Evolutionary conservation across 2,113 vertebrate genomes (phyloP), one percentile per base, ranked within the genome.

Genomic region (Phyllostomus discolor): DNA sequence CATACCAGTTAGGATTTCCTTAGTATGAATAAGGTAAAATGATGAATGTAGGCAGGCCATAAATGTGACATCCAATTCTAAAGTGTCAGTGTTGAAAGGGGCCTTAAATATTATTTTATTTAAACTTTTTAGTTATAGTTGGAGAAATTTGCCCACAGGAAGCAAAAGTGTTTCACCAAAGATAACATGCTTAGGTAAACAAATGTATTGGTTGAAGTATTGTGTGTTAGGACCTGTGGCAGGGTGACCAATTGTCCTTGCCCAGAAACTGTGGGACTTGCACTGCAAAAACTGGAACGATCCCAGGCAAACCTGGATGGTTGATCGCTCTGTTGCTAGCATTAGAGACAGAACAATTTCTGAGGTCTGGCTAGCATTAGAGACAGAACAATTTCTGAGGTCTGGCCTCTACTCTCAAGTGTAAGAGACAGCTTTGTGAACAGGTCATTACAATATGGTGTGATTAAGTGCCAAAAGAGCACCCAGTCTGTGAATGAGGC

Each of bases 41-140:
- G 22, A 81, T 64, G 31, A 78, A 38, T 70, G 28, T 80, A 94
- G 41, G 31, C 20, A 89, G 19, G 7, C 54, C 28, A 66, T 78
- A 82, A 92, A 80, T 85, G 57, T 90, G 78, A 46, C n/a, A 84
- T 88, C 64, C 50, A 94, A 35, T 89, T 92, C 54, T 87, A 94
- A 92, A 92, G 67, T 81, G 48, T 28, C 43, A 81, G 50, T 62
- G 9, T 66, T 83, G 31, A 95, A 91, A 66, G 38, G 38, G 35
- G 12, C 1, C 76, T 92, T 81, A 76, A 43, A 26, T 43, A 69
- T 50, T 66, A 43, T 43, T 75, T 88, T 69, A 24, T 82, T 86
- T 81, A 81, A 95, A 81, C 19, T 38, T 66, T 73, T 88, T 86
- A 62, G 35, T 82, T 91, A 59, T 28, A 67, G 28, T 81, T 81